Conservation (phyloP, 2,797 vertebrate species). For the Alosa sapidissima region DNA sequence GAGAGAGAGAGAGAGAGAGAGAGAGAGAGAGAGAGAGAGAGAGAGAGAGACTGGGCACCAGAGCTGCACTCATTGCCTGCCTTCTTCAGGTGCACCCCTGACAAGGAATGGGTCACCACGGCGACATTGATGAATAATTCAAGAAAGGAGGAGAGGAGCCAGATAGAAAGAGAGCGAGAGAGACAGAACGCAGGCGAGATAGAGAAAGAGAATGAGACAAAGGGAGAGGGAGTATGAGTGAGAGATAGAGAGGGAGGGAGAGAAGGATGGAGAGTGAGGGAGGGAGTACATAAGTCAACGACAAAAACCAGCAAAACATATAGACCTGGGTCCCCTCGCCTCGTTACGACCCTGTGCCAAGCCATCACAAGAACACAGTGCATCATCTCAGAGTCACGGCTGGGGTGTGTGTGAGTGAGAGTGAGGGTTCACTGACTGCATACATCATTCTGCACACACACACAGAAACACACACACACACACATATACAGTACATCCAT, state of each 20-base stretch:
- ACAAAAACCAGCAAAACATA: conserved; percentile 66
- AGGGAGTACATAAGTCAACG: conserved; percentile 62
- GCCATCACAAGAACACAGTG: conserved; percentile 53
- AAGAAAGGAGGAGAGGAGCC: conserved; percentile 65
- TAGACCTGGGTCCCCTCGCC: conserved; percentile 40
- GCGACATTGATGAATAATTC: conserved; percentile 83
- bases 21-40: conserved; percentile 66
- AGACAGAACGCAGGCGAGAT: background rate
- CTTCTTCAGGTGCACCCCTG: conserved; percentile 62
- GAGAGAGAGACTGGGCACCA: conserved; percentile 60
- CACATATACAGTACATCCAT: background rate
- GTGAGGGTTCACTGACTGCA: conserved; percentile 39
- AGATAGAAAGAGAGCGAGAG: conserved; percentile 52
- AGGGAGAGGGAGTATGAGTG: conserved; percentile 55
- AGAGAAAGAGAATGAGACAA: background rate
- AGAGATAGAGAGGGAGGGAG: conserved; percentile 35
- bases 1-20: conserved; percentile 62
- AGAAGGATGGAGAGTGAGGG: conserved; percentile 37
- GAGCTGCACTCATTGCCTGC: conserved; percentile 44
- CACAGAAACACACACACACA: conserved; percentile 46
- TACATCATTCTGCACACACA: conserved; percentile 45
- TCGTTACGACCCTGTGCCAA: conserved; percentile 51
- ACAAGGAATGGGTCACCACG: conserved; percentile 81
- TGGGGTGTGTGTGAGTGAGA: background rate
- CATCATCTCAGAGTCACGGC: conserved; percentile 47